These are phyloP conservation scores for Hedychridium roseum DNA, from an alignment of 2,888 invertebrate genomes.

Conservation along the genomic window DNA sequence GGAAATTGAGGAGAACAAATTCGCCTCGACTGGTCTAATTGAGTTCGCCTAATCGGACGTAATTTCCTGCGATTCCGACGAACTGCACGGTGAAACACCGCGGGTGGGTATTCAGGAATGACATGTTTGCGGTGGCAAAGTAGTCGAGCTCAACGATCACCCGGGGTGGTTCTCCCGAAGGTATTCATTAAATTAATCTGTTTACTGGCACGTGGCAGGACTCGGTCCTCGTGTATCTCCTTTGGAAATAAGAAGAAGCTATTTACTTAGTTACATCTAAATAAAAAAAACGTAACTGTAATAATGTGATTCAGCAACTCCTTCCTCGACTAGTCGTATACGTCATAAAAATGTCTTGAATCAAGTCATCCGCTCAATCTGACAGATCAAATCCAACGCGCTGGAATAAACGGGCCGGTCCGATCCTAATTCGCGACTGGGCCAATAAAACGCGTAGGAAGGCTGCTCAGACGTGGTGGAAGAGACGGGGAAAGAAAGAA, in stretches of 20 bases:
- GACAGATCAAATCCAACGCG: too few species aligned
- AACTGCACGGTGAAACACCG: conserved; percentile 1
- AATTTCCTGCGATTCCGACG: conserved; percentile 16
- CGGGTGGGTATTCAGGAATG: conserved; percentile 9
- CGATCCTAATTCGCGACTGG: too few species aligned
- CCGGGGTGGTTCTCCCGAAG: not conserved
- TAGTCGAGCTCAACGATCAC: conserved; percentile 1
- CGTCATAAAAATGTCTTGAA: too few species aligned
- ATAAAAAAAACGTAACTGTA: too few species aligned
- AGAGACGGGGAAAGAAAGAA: not conserved
- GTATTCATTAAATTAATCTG: conserved; percentile 23
- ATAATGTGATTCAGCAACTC: too few species aligned
- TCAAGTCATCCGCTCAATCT: too few species aligned
- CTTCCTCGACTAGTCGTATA: too few species aligned
- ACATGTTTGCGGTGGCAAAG: too few species aligned
- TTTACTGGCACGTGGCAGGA: conserved; percentile 19
- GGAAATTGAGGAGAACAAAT: not conserved
- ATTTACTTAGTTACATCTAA: too few species aligned
- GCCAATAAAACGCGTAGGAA: not conserved
- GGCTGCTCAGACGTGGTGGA: not conserved
- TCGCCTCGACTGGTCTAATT: not conserved
- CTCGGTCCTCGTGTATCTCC: not conserved
- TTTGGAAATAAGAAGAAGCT: too few species aligned
- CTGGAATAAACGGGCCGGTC: too few species aligned
- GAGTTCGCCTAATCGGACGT: conserved; percentile 15